Evolutionary conservation across 2,888 invertebrate genomes (phyloP), one percentile per base, ranked within the genome.

Genomic region (Chrysolina americana): DNA sequence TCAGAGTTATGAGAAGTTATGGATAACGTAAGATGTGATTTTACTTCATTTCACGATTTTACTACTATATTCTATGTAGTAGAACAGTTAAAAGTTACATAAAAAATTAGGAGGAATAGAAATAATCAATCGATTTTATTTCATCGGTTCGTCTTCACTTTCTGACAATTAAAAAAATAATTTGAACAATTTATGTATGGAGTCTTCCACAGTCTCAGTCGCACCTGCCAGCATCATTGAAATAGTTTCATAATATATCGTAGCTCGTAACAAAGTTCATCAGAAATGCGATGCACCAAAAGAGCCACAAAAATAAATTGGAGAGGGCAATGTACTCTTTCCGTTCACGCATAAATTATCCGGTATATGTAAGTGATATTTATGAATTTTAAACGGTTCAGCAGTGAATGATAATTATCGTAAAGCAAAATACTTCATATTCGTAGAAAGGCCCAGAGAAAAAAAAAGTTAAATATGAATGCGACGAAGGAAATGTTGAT

Each of bases 151-250:
- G 17, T 53, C 21, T 53, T 53, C 19, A 53, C 21, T 21, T 53
- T 21, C 0, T 3, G 21, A 53, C 21, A 19, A 53, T 53, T 21
- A 21, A 23, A 53, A 53, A 53, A 10, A 19, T 11, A 11, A 21
- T 21, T 19, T 53, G 10, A 53, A 53, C 13, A 53, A 19, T 48
- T 48, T 48, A 17, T 48, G 17, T 48, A 17, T 17, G 5, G 53
- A 48, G 53, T 23, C 53, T 21, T 53, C 13, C 13, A 53, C 4
- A 17, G 17, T 17, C n/a, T 50, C 8, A 50, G 53, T 21, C 21
- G 11, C 53, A 53, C 53, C 53, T 53, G 53, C 53, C 53, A 53
- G 53, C 11, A 53, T 53, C 4, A 19, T 21, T 53, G 36, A 53
- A 53, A 53, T 19, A 53, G 53, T 23, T 53, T 21, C 13, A 0